Percentiles rank a stretch among this genome's conserved stretches.
These are phyloP conservation scores for Podilymbus podiceps DNA, from an alignment of 2,113 vertebrate genomes.

Conservation along the genomic window DNA sequence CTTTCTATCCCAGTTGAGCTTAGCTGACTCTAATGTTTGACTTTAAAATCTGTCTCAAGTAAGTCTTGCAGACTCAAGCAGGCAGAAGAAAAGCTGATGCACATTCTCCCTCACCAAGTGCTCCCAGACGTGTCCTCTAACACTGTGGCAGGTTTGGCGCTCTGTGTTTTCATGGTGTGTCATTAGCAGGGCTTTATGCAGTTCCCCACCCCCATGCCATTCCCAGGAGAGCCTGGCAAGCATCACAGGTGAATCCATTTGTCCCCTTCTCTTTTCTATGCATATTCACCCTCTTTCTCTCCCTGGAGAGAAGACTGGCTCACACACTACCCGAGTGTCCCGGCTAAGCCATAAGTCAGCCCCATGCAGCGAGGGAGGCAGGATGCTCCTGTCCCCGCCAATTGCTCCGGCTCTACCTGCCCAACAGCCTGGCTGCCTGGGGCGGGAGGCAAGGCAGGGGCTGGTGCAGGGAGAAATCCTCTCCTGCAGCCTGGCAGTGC, in stretches of 20 bases:
- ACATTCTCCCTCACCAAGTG: rapidly evolving
- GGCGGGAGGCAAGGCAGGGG: neutral
- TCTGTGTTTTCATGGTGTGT: too few species aligned
- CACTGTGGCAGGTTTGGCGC: neutral
- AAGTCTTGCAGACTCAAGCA: neutral
- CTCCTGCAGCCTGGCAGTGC: neutral
- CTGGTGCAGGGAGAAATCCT: neutral
- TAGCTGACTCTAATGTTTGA: neutral
- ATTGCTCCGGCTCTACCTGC: neutral
- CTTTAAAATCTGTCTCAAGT: neutral
- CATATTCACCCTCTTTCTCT: neutral
- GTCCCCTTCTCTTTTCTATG: neutral
- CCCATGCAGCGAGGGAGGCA: rapidly evolving
- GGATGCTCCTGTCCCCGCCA: neutral
- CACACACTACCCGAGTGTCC: rapidly evolving
- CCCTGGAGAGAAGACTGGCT: neutral
- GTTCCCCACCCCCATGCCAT: neutral
- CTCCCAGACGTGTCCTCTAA: neutral
- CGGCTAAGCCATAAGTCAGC: neutral
- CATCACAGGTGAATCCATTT: neutral
- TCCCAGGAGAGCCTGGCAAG: neutral
- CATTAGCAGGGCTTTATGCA: neutral
- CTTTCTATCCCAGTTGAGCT: rapidly evolving
- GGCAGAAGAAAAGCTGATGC: neutral
- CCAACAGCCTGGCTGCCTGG: neutral